Evolutionary conservation across 2,888 invertebrate genomes (phyloP).

Genomic region (Lasioglossum zephyrum): DNA sequence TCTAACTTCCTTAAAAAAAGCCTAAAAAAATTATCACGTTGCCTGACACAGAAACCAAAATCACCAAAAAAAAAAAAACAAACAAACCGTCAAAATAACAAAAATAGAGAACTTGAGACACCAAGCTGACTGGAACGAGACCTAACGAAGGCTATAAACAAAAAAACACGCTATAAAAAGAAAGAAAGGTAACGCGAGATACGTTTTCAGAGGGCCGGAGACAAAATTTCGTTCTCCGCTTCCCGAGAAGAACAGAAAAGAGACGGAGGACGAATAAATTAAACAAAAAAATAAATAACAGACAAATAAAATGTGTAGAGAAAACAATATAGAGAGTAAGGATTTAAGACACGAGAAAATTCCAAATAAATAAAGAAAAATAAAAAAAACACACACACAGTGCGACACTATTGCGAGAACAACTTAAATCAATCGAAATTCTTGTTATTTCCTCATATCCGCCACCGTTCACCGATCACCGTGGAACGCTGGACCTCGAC

Average conservation of each 20-base stretch:
- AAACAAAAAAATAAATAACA: constrained; percentile 13
- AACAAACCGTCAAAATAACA: constrained; percentile 15
- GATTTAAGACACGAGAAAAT: neutral
- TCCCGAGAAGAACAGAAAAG: constrained; percentile 7
- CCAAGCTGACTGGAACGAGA: neutral
- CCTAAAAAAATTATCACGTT: neutral
- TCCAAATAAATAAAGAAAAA: constrained; percentile 12
- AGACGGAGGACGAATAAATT: neutral
- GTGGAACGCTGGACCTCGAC: constrained; percentile 48
- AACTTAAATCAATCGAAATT: constrained; percentile 80
- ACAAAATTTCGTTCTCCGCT: neutral
- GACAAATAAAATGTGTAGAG: constrained; percentile 28
- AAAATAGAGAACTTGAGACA: constrained; percentile 2
- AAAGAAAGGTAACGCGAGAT: constrained; percentile 36
- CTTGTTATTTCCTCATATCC: constrained; percentile 84
- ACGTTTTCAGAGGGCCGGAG: constrained; percentile 1
- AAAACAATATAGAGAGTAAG: neutral
- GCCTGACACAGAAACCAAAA: constrained; percentile 13
- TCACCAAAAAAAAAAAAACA: constrained; percentile 3
- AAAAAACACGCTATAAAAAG: constrained; percentile 1
- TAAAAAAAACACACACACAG: constrained; percentile 65
- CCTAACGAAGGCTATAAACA: neutral
- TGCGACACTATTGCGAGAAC: constrained; percentile 65
- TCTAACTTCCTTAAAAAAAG: constrained; percentile 80
- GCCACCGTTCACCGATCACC: constrained; percentile 73